Percentiles rank a stretch among this genome's conserved stretches.
Conservation (phyloP, 1,140 invertebrate species). For the Callitettix versicolor region DNA sequence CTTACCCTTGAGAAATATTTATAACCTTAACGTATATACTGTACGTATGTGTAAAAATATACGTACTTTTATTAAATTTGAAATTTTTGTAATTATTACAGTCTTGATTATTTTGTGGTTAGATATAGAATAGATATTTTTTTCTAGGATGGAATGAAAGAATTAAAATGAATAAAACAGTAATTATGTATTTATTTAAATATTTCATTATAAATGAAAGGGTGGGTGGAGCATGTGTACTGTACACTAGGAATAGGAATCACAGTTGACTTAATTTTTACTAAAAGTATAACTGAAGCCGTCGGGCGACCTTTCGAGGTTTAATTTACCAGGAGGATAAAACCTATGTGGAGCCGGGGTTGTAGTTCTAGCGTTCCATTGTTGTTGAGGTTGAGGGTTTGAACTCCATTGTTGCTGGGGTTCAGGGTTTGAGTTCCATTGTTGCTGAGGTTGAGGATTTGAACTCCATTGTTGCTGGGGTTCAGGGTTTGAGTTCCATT, state of each 20-base stretch:
- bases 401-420: constrained; percentile 43
- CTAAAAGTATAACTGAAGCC: constrained; percentile 73
- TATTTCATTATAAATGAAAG: constrained; percentile 1
- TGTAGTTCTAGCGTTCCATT: constrained; percentile 23
- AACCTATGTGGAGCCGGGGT: constrained; percentile 58
- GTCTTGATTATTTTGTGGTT: too few species aligned
- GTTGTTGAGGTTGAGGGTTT: constrained; percentile 30
- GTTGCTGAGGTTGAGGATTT: constrained; percentile 43
- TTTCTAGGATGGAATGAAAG: not conserved
- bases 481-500: not conserved
- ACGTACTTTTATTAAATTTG: too few species aligned
- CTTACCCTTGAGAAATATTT: too few species aligned
- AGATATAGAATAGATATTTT: too few species aligned
- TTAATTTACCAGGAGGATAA: constrained; percentile 70
- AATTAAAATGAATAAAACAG: not conserved
- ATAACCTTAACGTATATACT: too few species aligned
- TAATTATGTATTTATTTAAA: constrained; percentile 6
- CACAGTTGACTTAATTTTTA: constrained; percentile 34
- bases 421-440: constrained; percentile 28
- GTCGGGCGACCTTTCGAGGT: constrained; percentile 70
- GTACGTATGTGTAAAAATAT: too few species aligned
- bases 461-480: constrained; percentile 11
- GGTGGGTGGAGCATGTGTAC: not conserved
- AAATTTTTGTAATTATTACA: too few species aligned
- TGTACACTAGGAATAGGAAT: not conserved